These are phyloP conservation scores for Spongilla lacustris DNA, from an alignment of 37 sponge, comb jelly and placozoan species.

Conservation along the genomic window DNA sequence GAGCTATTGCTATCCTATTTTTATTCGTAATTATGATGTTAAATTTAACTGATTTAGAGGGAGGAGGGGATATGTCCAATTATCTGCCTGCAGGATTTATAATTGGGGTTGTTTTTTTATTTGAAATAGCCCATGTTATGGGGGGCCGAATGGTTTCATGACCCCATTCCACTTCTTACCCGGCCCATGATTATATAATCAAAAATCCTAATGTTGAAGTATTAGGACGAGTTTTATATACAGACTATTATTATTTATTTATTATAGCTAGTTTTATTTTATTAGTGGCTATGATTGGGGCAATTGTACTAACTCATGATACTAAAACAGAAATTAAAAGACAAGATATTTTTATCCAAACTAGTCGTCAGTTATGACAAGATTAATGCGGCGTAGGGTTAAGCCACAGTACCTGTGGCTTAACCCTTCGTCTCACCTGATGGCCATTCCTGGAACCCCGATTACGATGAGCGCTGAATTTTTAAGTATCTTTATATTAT, in stretches of 20 bases:
- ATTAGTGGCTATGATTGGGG: slow-evolving; percentile 87
- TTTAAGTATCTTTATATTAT: slow-evolving; percentile 62
- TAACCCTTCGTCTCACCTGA: slow-evolving; percentile 21
- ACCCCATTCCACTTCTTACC: not conserved
- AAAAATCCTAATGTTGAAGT: slow-evolving; percentile 64
- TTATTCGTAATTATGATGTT: slow-evolving; percentile 89
- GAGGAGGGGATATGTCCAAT: slow-evolving; percentile 60
- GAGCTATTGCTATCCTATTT: slow-evolving; percentile 84
- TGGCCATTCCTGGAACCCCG: not conserved
- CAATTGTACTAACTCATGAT: slow-evolving; percentile 75
- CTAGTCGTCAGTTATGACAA: slow-evolving; percentile 50
- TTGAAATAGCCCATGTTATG: slow-evolving; percentile 37
- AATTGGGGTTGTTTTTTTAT: slow-evolving; percentile 71
- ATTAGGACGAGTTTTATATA: slow-evolving; percentile 76
- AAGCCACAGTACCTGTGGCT: not conserved
- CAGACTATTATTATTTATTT: slow-evolving; percentile 81
- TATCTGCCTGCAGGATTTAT: slow-evolving; percentile 69
- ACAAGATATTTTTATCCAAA: slow-evolving; percentile 69
- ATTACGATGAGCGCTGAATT: slow-evolving; percentile 38
- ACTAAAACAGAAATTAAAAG: slow-evolving; percentile 41
- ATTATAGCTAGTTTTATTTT: slow-evolving; percentile 84
- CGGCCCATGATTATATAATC: not conserved
- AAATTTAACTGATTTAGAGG: slow-evolving; percentile 73
- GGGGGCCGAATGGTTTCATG: not conserved
- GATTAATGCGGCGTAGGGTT: slow-evolving; percentile 1